These are phyloP conservation scores for Pilophorus perplexus DNA, from an alignment of 2,888 invertebrate species.

Conservation along the genomic window DNA sequence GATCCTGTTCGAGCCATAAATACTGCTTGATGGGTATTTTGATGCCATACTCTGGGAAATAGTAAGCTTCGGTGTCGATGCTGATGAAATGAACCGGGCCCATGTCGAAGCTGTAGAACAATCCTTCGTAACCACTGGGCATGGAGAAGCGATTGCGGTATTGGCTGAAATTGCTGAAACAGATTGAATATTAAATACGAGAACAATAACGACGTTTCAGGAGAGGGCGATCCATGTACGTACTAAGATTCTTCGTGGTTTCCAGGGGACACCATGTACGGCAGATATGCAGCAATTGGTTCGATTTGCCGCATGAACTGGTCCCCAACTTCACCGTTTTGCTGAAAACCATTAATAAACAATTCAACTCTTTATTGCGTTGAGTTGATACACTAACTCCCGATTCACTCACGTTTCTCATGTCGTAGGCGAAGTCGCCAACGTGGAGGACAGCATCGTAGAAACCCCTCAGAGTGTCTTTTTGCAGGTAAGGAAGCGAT, in stretches of 20 bases:
- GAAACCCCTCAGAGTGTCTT: conserved; percentile 72
- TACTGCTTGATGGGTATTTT: conserved; percentile 76
- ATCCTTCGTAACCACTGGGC: conserved; percentile 71
- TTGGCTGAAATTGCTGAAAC: conserved; percentile 88
- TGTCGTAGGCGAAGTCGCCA: conserved; percentile 93
- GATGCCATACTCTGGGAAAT: conserved; percentile 82
- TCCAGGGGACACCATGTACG: conserved; percentile 91
- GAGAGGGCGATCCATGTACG: conserved; percentile 51
- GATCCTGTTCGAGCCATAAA: conserved; percentile 81
- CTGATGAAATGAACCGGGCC: conserved; percentile 89
- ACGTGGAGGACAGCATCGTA: conserved; percentile 89
- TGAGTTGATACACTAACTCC: no score
- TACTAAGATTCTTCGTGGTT: conserved; percentile 85
- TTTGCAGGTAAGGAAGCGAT: conserved; percentile 77
- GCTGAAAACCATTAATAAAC: conserved; percentile 51
- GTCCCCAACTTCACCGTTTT: conserved; percentile 81
- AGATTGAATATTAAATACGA: no score
- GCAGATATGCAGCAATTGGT: conserved; percentile 81
- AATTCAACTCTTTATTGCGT: neutral
- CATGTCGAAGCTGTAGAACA: conserved; percentile 83
- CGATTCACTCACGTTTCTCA: conserved; percentile 70
- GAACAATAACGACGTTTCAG: no score
- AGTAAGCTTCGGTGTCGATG: conserved; percentile 92
- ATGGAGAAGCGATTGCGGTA: conserved; percentile 88
- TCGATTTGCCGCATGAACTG: conserved; percentile 91